Evolutionary conservation across 2,797 vertebrate species (phyloP), one percentile per base, ranked within the genome.

Genomic region (Spea hammondii): DNA sequence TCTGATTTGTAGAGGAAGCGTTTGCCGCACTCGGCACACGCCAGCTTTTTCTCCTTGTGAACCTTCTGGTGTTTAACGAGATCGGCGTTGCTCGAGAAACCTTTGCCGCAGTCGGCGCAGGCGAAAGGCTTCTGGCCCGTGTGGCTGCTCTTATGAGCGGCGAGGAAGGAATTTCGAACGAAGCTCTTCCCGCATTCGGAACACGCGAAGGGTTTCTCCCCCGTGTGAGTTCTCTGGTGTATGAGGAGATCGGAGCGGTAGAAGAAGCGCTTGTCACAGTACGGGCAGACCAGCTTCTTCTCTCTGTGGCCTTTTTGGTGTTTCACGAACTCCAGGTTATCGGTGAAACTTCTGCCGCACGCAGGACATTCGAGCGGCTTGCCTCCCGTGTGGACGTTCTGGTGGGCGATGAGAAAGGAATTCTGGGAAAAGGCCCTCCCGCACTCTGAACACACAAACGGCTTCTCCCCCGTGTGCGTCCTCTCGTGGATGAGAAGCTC

Each of bases 391-490:
- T 88, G 86, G 64, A 84, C 86, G 74, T 85, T 87, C 79, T 86
- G 86, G 84, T 87, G 86, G 32, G 86, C 84, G 55, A 88, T 83
- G 59, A 86, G 86, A 77, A 84, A 86, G 48, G 86, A 83, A 70
- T 86, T 86, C 72, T 87, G 86, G 76, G 85, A 85, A 55, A 88
- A 87, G 68, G 84, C 74, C 72, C 84, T 87, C 13, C 80, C 46
- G 51, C 86, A 85, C 4, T 82, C 72, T 86, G 53, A 83, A 73
- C 89, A 90, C 68, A 84, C 85, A 65, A 88, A 89, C 6, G 88
- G 89, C 65, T 86, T 88, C 77, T 89, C 88, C 8, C 89, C 89
- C 4, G 84, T 87, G 72, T 90, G 89, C 48, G 88, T 87, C 55
- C 87, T 86, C 70, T 88, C 86, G 73, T 90, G 89, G 70, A 86